A percentile compares a stretch with the other conserved stretches of the same genome.
Conservation (phyloP, 2,113 vertebrate genomes). For the Antigone vipio region DNA sequence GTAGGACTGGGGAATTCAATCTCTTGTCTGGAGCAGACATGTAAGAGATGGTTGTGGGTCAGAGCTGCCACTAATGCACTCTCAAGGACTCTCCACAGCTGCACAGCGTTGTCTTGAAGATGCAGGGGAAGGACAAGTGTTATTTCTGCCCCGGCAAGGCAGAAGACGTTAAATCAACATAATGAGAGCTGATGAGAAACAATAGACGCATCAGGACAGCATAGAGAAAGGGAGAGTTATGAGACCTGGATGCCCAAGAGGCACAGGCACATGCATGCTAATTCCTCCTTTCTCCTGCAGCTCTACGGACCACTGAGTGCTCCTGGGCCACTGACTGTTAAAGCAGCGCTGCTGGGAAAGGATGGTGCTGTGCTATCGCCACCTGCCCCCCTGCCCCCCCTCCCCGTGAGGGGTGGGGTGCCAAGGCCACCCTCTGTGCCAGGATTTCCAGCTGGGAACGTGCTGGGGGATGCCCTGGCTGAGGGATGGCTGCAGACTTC, state of each 20-base stretch:
- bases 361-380: background rate
- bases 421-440: background rate
- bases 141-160: conserved; percentile 27
- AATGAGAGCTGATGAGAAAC: conserved; percentile 57
- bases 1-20: background rate
- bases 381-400: background rate
- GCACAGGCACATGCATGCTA: background rate
- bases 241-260: background rate
- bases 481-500: background rate
- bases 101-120: background rate
- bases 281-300: background rate
- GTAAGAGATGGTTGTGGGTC: conserved; percentile 6
- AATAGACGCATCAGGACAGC: conserved; percentile 10
- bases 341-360: background rate
- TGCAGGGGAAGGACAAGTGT: background rate
- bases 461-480: background rate
- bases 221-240: conserved; percentile 33
- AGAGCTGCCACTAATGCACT: conserved; percentile 33
- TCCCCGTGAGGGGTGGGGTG: rapidly evolving
- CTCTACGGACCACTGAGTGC: rapidly evolving
- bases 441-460: background rate
- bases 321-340: background rate
- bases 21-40: background rate
- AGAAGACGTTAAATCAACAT: conserved; percentile 38
- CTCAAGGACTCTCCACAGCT: conserved; percentile 28